Percentiles rank a stretch among this genome's conserved stretches.
phyloP scores from a whole-genome alignment of 1,140 invertebrate species.

The Aradophagus sp. region DNA sequence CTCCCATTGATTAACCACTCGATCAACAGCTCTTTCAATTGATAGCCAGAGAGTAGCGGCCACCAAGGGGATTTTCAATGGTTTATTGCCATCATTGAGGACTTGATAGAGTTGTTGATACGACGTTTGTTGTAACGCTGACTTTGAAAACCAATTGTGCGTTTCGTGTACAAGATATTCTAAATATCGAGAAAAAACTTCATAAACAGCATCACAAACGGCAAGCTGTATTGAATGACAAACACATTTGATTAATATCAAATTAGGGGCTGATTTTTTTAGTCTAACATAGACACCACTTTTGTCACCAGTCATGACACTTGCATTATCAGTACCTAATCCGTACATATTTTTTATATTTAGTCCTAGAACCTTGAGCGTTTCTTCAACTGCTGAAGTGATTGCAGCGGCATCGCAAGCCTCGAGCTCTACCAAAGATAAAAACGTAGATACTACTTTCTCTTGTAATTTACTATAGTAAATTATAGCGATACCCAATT shows the following conservation, averaged over 20 bases:
- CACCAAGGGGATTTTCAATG: slow-evolving; percentile 40
- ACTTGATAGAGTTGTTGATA: slow-evolving; percentile 39
- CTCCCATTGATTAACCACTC: slow-evolving; percentile 56
- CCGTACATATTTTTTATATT: slow-evolving; percentile 45
- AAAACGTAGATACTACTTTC: slow-evolving; percentile 38
- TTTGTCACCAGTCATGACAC: slow-evolving; percentile 66
- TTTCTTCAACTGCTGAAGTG: slow-evolving; percentile 14
- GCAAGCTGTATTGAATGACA: slow-evolving; percentile 56
- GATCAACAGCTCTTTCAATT: slow-evolving; percentile 54
- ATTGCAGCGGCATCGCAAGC: slow-evolving; percentile 37
- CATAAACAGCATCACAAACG: slow-evolving; percentile 23
- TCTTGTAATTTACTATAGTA: slow-evolving; percentile 27
- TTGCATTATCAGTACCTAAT: slow-evolving; percentile 66
- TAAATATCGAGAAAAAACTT: slow-evolving; percentile 5
- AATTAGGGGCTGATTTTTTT: slow-evolving; percentile 47
- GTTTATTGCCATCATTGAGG: slow-evolving; percentile 38
- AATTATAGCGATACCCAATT: slow-evolving; percentile 6
- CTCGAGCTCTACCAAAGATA: slow-evolving; percentile 26
- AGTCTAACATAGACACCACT: slow-evolving; percentile 60
- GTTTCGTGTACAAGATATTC: no score
- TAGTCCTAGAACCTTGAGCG: slow-evolving; percentile 15
- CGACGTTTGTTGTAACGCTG: not conserved
- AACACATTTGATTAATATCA: slow-evolving; percentile 34
- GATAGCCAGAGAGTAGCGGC: slow-evolving; percentile 56
- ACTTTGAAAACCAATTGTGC: no score